These are phyloP conservation scores for Spodoptera exigua DNA, from an alignment of 2,888 invertebrate species.

Conservation along the genomic window DNA sequence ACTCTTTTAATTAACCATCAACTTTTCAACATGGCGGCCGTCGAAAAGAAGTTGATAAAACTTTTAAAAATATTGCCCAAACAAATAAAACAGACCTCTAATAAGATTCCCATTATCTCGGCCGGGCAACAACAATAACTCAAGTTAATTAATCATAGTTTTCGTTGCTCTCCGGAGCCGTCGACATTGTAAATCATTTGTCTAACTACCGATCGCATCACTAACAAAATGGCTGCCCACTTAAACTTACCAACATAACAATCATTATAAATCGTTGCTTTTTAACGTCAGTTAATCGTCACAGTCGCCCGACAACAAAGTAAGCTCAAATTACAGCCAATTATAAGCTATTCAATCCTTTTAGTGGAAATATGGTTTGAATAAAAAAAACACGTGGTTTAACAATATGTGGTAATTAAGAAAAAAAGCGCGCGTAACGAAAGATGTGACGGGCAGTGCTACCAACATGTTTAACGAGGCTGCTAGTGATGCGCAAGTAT, in stretches of 20 bases:
- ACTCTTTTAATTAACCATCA: constrained; percentile 34
- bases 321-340: constrained; percentile 88
- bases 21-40: constrained; percentile 9
- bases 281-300: constrained; percentile 79
- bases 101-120: constrained; percentile 58
- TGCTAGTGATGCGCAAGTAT: constrained; percentile 71
- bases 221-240: constrained; percentile 78
- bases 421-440: constrained; percentile 84
- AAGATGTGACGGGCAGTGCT: constrained; percentile 82
- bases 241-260: constrained; percentile 73
- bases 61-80: constrained; percentile 30
- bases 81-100: constrained; percentile 47
- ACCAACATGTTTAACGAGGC: constrained; percentile 80
- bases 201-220: constrained; percentile 76
- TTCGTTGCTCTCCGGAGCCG: constrained; percentile 61
- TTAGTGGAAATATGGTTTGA: constrained; percentile 79
- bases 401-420: constrained; percentile 86
- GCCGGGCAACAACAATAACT: constrained; percentile 62
- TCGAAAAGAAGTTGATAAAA: constrained; percentile 25
- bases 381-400: constrained; percentile 69
- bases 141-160: constrained; percentile 80
- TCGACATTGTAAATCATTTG: constrained; percentile 80
- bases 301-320: constrained; percentile 82
- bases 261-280: constrained; percentile 79
- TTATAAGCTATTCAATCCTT: constrained; percentile 88